These are phyloP conservation scores for Monopis laevigella DNA, from an alignment of 2,888 invertebrate genomes.

Conservation along the genomic window DNA sequence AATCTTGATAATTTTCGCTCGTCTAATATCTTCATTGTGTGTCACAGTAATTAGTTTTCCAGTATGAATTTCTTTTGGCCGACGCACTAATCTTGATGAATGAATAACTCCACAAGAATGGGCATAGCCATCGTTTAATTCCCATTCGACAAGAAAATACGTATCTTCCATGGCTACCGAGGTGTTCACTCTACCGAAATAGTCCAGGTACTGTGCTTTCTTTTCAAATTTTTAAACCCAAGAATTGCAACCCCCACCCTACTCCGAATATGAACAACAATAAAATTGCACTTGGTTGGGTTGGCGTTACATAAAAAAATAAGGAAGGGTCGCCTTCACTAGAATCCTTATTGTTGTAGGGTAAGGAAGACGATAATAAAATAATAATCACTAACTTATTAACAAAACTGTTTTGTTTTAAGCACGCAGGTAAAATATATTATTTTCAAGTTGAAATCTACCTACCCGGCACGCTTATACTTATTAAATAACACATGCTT, in stretches of 20 bases:
- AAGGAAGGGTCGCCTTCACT: not conserved
- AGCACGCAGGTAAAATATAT: no score
- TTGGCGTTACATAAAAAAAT: conserved; percentile 1
- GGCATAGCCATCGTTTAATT: not conserved
- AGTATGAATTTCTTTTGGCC: conserved; percentile 17
- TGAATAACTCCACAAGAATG: conserved; percentile 9
- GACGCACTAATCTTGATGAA: conserved; percentile 1
- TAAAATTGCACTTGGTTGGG: conserved; percentile 1
- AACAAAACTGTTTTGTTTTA: no score
- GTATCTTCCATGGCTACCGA: not conserved
- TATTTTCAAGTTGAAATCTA: no score
- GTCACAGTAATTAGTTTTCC: conserved; percentile 19
- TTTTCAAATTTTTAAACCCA: no score
- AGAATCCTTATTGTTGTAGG: not conserved
- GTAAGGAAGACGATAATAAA: no score
- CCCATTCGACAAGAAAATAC: conserved; percentile 4
- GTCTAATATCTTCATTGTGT: conserved; percentile 11
- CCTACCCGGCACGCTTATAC: no score
- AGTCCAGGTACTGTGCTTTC: conserved; percentile 4
- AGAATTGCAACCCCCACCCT: conserved; percentile 4
- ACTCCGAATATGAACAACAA: not conserved
- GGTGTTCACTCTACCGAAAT: no score
- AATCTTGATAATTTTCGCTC: conserved; percentile 20
- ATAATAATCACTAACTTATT: no score
- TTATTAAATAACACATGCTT: no score